Evolutionary conservation across 2,113 vertebrate genomes (phyloP), one percentile per base, ranked within the genome.

Genomic region (Cyprinodon brontotheroides): DNA sequence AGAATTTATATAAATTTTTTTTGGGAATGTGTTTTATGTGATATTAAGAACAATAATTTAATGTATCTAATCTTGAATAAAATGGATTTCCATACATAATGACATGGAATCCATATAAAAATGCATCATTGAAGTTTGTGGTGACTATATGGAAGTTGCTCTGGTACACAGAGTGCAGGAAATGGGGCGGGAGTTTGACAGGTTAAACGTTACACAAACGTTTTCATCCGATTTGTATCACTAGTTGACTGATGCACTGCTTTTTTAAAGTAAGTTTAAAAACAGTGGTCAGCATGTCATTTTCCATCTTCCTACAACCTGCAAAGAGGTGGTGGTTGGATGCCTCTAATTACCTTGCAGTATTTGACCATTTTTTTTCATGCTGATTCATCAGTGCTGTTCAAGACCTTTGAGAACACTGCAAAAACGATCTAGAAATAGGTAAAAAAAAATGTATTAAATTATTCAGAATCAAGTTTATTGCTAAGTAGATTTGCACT

Each of bases 331-430:
- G 73, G 82, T 64, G 57, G 78, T 43, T 60, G 81, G 45, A 70
- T 89, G 89, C 86, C 83, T 87, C 74, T 72, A 77, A 80, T 78
- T 78, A 85, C 85, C 85, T 8, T 50, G 6, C 22, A 69, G 69
- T 69, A 43, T 60, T 81, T 41, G 2, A 39, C 12, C 1, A 2
- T 53, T 29, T 40, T 45, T 60, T 72, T 60, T 74, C 36, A 15
- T 5, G n/a, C 38, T 68, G 79, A 76, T 39, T 67, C 70, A 74
- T 78, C 3, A 47, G 53, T 78, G 69, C 78, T 84, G 61, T 70
- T 45, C 57, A 39, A 57, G 72, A n/a, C 78, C 74, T 72, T 64
- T 5, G 83, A 82, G 48, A 72, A 77, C 72, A 38, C n/a, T 72
- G 63, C 0, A 75, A 15, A 4, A 57, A 39, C 74, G 66, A 83